Percentiles rank a stretch among this genome's conserved stretches.
These are phyloP conservation scores for Boloria selene DNA, from an alignment of 2,888 invertebrate species.

Conservation along the genomic window DNA sequence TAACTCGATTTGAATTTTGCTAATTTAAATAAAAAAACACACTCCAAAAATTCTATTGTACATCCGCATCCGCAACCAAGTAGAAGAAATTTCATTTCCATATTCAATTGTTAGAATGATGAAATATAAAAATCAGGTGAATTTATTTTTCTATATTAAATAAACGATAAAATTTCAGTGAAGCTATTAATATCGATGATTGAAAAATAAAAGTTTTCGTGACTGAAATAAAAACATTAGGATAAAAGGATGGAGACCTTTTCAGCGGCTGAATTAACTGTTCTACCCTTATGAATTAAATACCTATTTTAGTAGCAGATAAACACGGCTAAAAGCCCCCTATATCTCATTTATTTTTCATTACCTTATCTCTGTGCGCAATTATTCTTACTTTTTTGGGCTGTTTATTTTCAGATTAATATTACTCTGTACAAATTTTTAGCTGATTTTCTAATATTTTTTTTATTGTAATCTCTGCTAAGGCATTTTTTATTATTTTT, in stretches of 20 bases:
- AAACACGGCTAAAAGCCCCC: conserved; percentile 4
- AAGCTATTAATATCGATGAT: not conserved
- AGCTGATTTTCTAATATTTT: no score
- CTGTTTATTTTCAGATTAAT: not conserved
- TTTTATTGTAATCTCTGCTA: no score
- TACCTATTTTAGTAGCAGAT: conserved; percentile 17
- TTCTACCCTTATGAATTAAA: conserved; percentile 27
- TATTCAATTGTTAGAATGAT: no score
- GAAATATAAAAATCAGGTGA: no score
- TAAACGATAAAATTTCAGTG: no score
- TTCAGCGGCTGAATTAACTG: not conserved
- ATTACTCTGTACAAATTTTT: not conserved
- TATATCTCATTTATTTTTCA: conserved; percentile 14
- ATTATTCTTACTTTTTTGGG: not conserved
- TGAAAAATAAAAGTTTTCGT: not conserved
- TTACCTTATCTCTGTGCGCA: not conserved
- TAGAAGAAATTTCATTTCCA: no score
- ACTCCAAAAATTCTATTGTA: no score
- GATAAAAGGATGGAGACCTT: conserved; percentile 6
- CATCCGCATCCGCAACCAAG: no score
- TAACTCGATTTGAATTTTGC: no score
- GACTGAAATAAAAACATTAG: conserved; percentile 6
- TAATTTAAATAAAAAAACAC: no score
- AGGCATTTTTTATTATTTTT: no score
- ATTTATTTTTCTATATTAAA: no score